A percentile compares a stretch with the other conserved stretches of the same genome.
These are phyloP conservation scores for Laupala kohalensis DNA, from an alignment of 1,140 invertebrate species.

Conservation along the genomic window DNA sequence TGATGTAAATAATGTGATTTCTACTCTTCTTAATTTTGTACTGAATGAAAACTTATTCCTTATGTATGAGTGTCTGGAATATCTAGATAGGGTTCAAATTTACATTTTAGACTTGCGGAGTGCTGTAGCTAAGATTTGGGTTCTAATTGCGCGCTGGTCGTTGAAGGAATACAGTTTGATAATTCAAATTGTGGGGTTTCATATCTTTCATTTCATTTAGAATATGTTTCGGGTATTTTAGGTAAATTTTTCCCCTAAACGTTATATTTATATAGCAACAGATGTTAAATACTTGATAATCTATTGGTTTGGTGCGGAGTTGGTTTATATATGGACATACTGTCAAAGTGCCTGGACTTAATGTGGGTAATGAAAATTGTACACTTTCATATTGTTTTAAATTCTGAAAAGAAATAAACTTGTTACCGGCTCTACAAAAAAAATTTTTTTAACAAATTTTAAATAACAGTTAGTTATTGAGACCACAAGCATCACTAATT, in stretches of 20 bases:
- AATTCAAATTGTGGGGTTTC: background rate
- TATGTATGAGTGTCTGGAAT: background rate
- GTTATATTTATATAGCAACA: background rate
- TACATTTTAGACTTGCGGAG: background rate
- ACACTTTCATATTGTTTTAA: too few species aligned
- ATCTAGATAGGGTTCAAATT: slow-evolving; percentile 6
- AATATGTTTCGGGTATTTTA: too few species aligned
- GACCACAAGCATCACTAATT: too few species aligned
- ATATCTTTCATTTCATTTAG: background rate
- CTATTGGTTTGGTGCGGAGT: background rate
- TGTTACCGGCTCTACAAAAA: too few species aligned
- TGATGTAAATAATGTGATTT: background rate
- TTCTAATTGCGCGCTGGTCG: background rate
- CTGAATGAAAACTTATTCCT: background rate
- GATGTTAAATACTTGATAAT: background rate
- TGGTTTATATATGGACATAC: background rate
- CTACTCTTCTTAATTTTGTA: background rate
- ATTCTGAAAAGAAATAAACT: too few species aligned
- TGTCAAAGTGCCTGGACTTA: background rate
- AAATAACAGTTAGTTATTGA: too few species aligned
- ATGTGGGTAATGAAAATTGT: background rate
- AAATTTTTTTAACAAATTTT: too few species aligned
- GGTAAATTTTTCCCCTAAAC: background rate
- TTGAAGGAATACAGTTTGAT: background rate
- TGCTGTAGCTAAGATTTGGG: slow-evolving; percentile 1